Percentiles rank a stretch among this genome's conserved stretches.
These are phyloP conservation scores for Hyposmocoma kahamanoa DNA, from an alignment of 1,140 invertebrate species.

Conservation along the genomic window DNA sequence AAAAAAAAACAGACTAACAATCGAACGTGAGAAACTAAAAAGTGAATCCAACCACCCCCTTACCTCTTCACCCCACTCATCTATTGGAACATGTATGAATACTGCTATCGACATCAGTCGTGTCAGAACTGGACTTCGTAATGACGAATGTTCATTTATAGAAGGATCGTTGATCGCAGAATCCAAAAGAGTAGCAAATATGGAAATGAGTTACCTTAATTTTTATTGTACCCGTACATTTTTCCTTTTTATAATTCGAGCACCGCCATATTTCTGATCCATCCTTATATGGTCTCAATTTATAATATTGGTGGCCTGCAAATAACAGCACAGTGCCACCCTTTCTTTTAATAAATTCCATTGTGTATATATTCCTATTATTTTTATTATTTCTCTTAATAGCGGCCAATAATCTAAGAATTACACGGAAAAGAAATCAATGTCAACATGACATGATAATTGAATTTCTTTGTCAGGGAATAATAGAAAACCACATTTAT, in stretches of 20 bases:
- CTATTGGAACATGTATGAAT: too few relatives aligned
- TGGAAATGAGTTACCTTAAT: background rate
- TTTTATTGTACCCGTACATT: background rate
- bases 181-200: background rate
- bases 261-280: background rate
- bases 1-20: background rate
- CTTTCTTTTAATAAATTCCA: too few relatives aligned
- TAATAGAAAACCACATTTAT: too few relatives aligned
- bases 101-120: background rate
- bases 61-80: too few relatives aligned
- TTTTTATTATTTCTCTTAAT: too few relatives aligned
- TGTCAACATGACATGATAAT: too few relatives aligned
- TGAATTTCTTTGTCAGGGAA: too few relatives aligned
- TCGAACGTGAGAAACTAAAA: background rate
- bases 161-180: background rate
- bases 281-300: background rate
- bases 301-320: background rate
- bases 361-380: too few relatives aligned
- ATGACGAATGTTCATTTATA: background rate
- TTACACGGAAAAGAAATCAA: too few relatives aligned
- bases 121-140: background rate
- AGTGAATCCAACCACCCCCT: background rate
- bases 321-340: too few relatives aligned
- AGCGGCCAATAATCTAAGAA: too few relatives aligned
- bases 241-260: background rate